Conservation (phyloP, 2,888 invertebrate genomes). For the Thyatira batis region DNA sequence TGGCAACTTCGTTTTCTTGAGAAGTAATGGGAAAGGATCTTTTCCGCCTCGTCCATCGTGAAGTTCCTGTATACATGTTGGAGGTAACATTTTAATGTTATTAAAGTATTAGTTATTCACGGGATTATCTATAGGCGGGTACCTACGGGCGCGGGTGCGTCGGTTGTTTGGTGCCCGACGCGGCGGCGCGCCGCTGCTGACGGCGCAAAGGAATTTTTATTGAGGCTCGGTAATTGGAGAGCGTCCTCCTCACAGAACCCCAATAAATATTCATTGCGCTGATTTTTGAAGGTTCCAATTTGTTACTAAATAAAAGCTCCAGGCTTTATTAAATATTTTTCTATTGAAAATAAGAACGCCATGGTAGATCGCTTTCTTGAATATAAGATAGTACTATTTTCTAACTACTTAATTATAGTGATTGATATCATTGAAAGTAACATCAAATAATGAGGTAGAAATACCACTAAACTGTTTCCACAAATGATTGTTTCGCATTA, state of each 20-base stretch:
- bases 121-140: not conserved
- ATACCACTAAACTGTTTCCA: no score
- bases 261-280: constrained; percentile 64
- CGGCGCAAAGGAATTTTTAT: constrained; percentile 39
- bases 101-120: constrained; percentile 25
- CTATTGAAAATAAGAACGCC: not conserved
- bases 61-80: constrained; percentile 77
- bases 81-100: constrained; percentile 8
- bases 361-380: no score
- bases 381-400: no score
- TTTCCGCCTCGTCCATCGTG: constrained; percentile 87
- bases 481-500: no score
- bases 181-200: constrained; percentile 9
- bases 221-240: constrained; percentile 45
- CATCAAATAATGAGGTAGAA: no score
- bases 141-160: not conserved
- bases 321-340: not conserved
- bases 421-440: no score
- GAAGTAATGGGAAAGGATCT: constrained; percentile 88
- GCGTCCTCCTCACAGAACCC: constrained; percentile 30
- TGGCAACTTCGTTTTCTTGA: constrained; percentile 89
- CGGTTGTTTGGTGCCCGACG: constrained; percentile 12
- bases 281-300: constrained; percentile 46
- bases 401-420: no score
- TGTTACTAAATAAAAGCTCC: constrained; percentile 45